Evolutionary conservation across 1,140 invertebrate species (phyloP).

Genomic region (Drosophila eugracilis): DNA sequence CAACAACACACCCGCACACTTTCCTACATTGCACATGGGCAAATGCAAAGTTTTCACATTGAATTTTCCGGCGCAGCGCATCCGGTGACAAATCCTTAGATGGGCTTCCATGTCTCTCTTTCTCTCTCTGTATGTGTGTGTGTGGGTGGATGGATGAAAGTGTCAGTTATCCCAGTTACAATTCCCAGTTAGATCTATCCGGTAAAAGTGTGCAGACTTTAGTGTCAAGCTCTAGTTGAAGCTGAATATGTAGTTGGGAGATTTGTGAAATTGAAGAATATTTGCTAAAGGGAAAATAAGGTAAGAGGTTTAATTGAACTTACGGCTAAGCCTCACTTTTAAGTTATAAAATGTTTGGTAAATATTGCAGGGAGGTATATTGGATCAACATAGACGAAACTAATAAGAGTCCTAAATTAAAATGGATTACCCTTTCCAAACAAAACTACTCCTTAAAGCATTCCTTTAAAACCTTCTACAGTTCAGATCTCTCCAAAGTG

Average conservation of each 20-base stretch:
- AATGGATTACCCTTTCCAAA: no score
- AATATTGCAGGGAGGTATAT: no score
- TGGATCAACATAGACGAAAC: no score
- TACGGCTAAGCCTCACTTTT: background rate
- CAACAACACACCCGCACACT: slow-evolving; percentile 16
- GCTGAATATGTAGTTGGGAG: slow-evolving; percentile 2
- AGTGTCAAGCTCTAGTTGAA: slow-evolving; percentile 5
- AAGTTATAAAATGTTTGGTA: no score
- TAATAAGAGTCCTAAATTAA: no score
- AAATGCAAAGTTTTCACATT: slow-evolving; percentile 80
- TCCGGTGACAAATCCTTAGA: slow-evolving; percentile 64
- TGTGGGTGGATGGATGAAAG: slow-evolving; percentile 28
- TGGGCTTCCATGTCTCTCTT: slow-evolving; percentile 12
- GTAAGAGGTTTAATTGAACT: no score
- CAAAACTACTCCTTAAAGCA: background rate
- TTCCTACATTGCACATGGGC: slow-evolving; percentile 14
- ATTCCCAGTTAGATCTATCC: slow-evolving; percentile 19
- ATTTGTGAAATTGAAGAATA: background rate
- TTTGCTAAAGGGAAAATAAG: background rate
- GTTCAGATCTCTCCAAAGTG: background rate
- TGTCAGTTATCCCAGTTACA: slow-evolving; percentile 55
- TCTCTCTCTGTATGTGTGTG: no score
- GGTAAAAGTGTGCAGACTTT: slow-evolving; percentile 6
- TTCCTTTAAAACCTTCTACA: background rate
- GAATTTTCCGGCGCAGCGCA: slow-evolving; percentile 72